Base-by-base conservation (phyloP, 2,888 invertebrate species). In the Crepidodera aurea region DNA sequence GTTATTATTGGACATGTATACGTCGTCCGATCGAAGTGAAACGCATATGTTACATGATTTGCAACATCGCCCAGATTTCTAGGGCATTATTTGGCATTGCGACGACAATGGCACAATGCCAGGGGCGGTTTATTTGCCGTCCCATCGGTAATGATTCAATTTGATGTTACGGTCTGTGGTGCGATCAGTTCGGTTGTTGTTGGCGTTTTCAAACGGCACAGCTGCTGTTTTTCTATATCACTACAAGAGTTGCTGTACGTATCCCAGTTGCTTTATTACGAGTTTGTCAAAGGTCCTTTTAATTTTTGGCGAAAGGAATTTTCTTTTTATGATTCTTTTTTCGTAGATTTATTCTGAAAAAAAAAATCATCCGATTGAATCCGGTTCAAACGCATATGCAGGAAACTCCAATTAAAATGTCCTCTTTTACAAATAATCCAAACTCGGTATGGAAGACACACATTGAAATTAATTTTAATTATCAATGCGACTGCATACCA, bases 101-200 rank as follows among this genome's bases (percentile, higher is more conserved):
- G 72, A 66, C 69, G 72, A 77, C 76, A 77, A 76, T 73, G 70
- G 71, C 62, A 72, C 68, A 79, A 79, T 77, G 68, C 71, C 59
- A 78, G 78, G 81, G 81, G 81, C 80, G 80, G 78, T 77, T 69
- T 81, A 78, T 81, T 81, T 80, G 80, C 77, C 73, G 72, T 77
- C 73, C 77, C 75, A 75, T 73, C 74, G 76, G 79, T 81, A 81
- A 81, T 81, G 80, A 81, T 81, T 81, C 81, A 81, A 81, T 81
- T 80, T 80, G 76, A 13, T 29, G 25, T 46, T 12, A 12, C 25
- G 77, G 53, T 16, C 58, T 44, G 34, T 22, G 29, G 44, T 46
- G 55, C 13, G 37, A 37, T 37, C 37, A 2, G 37, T 48, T 27
- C 15, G 15, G 46, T 22, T 29, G 58, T 32, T 76, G 79, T 80